A percentile compares a stretch with the other conserved stretches of the same genome.
phyloP scores from a whole-genome alignment of 2,797 vertebrate species.

The Merluccius polli region DNA sequence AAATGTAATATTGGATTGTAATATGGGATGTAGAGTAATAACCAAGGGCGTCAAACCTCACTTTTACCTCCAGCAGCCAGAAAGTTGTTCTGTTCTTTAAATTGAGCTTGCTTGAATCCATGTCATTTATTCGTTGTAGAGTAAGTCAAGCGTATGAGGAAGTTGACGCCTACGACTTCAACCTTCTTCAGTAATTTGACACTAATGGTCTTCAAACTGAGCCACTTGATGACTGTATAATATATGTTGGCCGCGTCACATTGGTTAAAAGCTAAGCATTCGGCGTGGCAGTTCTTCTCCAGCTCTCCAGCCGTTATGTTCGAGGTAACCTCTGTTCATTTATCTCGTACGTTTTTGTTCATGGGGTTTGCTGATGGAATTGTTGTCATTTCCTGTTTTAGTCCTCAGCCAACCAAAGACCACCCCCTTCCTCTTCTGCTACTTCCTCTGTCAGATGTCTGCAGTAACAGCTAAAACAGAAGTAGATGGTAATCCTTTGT shows the following conservation, averaged over 20 bases:
- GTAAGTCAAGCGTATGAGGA: background rate
- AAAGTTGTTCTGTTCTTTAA: background rate
- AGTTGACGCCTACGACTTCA: background rate
- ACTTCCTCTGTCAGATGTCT: constrained; percentile 68
- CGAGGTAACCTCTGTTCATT: background rate
- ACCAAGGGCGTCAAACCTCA: too few species aligned
- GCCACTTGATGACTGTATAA: too few species aligned
- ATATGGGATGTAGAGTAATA: too few species aligned
- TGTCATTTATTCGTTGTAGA: background rate
- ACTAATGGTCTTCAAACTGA: background rate
- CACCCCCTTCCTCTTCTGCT: constrained; percentile 22
- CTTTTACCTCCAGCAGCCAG: too few species aligned
- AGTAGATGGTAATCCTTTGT: constrained; percentile 64
- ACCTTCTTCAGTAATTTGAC: background rate
- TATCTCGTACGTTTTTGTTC: constrained; percentile 20
- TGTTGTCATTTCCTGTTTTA: constrained; percentile 71
- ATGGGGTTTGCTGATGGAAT: constrained; percentile 42
- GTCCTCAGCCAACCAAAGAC: background rate
- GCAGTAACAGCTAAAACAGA: constrained; percentile 50
- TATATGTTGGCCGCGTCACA: background rate
- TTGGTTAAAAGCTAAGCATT: background rate
- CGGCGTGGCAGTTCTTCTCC: background rate
- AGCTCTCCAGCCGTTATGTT: background rate
- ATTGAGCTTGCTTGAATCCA: background rate
- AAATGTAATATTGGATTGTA: too few species aligned